Evolutionary conservation across 1,140 invertebrate species (phyloP), one percentile per base, ranked within the genome.

Genomic region (Anastatus disparis): DNA sequence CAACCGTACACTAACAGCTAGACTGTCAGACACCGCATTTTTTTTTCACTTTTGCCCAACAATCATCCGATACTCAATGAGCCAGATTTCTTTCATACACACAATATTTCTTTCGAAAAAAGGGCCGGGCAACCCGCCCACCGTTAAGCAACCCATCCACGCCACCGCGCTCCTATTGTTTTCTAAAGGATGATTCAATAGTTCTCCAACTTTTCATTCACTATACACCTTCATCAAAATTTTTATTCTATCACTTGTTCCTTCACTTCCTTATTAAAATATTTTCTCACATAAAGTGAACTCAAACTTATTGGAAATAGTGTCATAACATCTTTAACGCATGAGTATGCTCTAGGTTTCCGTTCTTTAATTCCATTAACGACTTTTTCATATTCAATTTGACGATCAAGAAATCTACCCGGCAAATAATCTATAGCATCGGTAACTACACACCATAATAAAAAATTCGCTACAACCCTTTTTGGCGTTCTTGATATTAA

Each of bases 141-240:
- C n/a, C n/a, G n/a, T n/a, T n/a, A n/a, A n/a, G n/a, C n/a, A n/a
- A n/a, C n/a, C n/a, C n/a, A n/a, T n/a, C n/a, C n/a, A n/a, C n/a
- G n/a, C n/a, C n/a, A n/a, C n/a, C n/a, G n/a, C n/a, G n/a, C n/a
- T n/a, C n/a, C n/a, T n/a, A n/a, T n/a, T n/a, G n/a, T n/a, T n/a
- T n/a, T n/a, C n/a, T n/a, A n/a, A n/a, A n/a, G n/a, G n/a, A n/a
- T n/a, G n/a, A n/a, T n/a, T n/a, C n/a, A n/a, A n/a, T n/a, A n/a
- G n/a, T n/a, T n/a, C n/a, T n/a, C n/a, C n/a, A n/a, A n/a, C n/a
- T n/a, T n/a, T n/a, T n/a, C n/a, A n/a, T n/a, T n/a, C n/a, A n/a
- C n/a, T n/a, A n/a, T n/a, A n/a, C n/a, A n/a, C n/a, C 94, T 92
- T 96, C 94, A 78, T 94, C 91, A 64, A 94, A 78, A 1, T n/a